These are phyloP conservation scores for Ginglymostoma cirratum DNA, from an alignment of 2,113 vertebrate genomes.

Conservation along the genomic window DNA sequence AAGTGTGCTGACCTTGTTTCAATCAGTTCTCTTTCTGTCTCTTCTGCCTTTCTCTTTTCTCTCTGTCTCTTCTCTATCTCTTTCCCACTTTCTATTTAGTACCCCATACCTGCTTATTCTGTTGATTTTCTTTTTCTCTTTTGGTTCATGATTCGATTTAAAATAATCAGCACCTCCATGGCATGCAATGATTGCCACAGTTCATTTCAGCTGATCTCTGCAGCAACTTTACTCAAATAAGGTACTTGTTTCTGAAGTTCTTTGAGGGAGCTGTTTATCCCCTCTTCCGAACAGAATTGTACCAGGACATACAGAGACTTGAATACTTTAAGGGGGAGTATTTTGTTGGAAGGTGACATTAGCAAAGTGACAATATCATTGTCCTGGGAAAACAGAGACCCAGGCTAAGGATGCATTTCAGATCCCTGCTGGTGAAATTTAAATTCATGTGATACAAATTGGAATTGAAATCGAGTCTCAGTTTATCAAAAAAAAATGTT, in stretches of 20 bases:
- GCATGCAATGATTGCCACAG: background rate
- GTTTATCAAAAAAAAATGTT: too few species aligned
- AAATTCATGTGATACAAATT: too few species aligned
- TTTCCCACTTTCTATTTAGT: background rate
- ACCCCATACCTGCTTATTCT: background rate
- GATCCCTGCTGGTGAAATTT: too few species aligned
- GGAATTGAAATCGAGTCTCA: too few species aligned
- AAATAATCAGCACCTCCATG: background rate
- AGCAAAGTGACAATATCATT: too few species aligned
- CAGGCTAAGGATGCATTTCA: too few species aligned
- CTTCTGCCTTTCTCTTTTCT: too few species aligned
- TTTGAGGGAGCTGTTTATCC: background rate
- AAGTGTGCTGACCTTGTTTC: too few species aligned
- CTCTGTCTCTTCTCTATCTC: too few species aligned
- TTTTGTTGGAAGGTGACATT: too few species aligned
- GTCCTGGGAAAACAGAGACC: too few species aligned
- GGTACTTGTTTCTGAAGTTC: background rate
- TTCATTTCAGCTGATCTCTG: background rate
- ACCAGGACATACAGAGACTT: background rate
- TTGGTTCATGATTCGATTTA: background rate
- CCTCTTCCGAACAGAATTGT: background rate
- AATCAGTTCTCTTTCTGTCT: too few species aligned
- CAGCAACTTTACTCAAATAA: background rate
- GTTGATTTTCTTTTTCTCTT: background rate
- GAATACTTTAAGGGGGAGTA: background rate